Evolutionary conservation across 1,140 invertebrate genomes (phyloP).

Genomic region (Drosophila nannoptera): DNA sequence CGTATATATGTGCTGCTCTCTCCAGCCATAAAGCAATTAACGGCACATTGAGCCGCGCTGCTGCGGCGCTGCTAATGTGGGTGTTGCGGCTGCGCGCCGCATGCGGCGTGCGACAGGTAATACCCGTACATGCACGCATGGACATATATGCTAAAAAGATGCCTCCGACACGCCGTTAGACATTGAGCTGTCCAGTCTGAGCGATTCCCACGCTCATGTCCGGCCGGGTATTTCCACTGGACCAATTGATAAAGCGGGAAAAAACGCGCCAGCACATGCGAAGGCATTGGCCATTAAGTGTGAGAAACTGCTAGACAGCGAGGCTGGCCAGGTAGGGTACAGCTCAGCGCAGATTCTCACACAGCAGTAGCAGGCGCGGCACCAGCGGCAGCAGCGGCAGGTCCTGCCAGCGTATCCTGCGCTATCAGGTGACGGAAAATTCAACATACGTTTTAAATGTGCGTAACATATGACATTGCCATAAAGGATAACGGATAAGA

Average conservation of each 20-base stretch:
- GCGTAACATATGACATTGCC: constrained; percentile 71
- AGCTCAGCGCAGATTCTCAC: constrained; percentile 23
- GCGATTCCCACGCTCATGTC: constrained; percentile 61
- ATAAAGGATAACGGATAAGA: constrained; percentile 61
- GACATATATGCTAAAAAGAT: constrained; percentile 35
- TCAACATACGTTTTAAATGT: constrained; percentile 75
- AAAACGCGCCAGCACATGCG: constrained; percentile 56
- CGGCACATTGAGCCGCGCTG: constrained; percentile 48
- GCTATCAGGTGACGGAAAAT: constrained; percentile 66
- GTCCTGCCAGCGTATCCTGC: constrained; percentile 9
- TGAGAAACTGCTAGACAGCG: constrained; percentile 65
- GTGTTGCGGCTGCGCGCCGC: constrained; percentile 61
- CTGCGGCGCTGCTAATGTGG: constrained; percentile 63
- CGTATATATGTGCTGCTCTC: neutral
- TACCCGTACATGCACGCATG: constrained; percentile 2
- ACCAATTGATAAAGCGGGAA: constrained; percentile 67
- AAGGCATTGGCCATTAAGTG: constrained; percentile 36
- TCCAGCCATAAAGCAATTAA: constrained; percentile 69
- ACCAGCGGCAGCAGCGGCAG: constrained; percentile 25
- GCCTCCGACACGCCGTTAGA: constrained; percentile 15
- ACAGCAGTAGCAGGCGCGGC: constrained; percentile 7
- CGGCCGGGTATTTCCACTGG: constrained; percentile 58
- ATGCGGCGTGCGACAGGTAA: constrained; percentile 43
- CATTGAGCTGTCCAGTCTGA: constrained; percentile 9
- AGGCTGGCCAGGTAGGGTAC: constrained; percentile 24